Base-by-base conservation (phyloP, 2,113 vertebrate genomes). In the Nerophis ophidion region DNA sequence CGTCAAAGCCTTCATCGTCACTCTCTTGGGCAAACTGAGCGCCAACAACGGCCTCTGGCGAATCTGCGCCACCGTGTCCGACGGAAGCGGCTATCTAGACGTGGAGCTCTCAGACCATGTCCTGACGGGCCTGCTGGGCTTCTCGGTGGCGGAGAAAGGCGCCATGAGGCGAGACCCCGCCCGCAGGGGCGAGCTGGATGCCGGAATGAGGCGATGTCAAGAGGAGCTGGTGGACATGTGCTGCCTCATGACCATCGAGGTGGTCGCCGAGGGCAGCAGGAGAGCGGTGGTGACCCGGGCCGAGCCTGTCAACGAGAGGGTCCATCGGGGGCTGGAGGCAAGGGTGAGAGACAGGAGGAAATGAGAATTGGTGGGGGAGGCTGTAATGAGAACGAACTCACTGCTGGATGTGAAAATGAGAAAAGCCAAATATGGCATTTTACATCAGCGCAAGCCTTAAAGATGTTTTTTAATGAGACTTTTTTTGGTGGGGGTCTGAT, bases 1-100 rank as follows among this genome's bases (percentile, higher is more conserved):
- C 66, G 70, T 95, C 49, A 97, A 96, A 81, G 92, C 94, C 64
- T 99, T 99, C 83, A 94, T 99, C 65, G 93, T 99, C 57, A 99
- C 97, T n/a, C 91, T 99, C 7, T 78, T 91, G 58, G 93, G 94
- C 71, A 99, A 90, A 74, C 90, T 99, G n/a, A 90, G 83, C 71
- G 90, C 79, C 78, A 91, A 11, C 57, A 83, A 80, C 44, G 92
- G 92, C 0, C 63, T 68, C 26, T 98, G 95, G 96, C 74, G 83
- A 64, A 56, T 99, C 59, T 85, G 77, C 16, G 94, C 91, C 48
- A 93, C 93, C 63, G 87, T 99, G 83, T 97, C 96, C 13, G 97
- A 98, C 16, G 96, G 96, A 10, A 93, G 91, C 1, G 92, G 86
- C 14, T 97, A 97, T 76, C 75, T 97, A 66, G 94, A 99, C 56